Percentiles rank a stretch among this genome's conserved stretches.
phyloP scores from a whole-genome alignment of 2,113 vertebrate species.

The Lathamus discolor region DNA sequence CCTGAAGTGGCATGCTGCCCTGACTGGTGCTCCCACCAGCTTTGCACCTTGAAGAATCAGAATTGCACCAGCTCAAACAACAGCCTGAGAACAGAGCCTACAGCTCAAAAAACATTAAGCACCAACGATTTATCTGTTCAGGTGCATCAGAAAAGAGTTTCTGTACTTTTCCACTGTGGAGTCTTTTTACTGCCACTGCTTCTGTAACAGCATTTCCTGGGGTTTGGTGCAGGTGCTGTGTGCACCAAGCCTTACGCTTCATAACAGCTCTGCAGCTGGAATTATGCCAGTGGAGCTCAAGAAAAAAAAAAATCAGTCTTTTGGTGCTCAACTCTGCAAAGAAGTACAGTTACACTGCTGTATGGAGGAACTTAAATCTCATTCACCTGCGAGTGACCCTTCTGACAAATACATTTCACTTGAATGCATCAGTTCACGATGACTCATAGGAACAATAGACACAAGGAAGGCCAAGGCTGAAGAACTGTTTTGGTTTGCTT shows the following conservation, averaged over 20 bases:
- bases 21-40: not conserved
- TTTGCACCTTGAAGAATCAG: not conserved
- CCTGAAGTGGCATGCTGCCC: rapidly evolving
- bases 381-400: not conserved
- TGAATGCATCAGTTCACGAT: not conserved
- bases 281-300: not conserved
- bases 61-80: not conserved
- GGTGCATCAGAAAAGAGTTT: not conserved
- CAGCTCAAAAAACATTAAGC: not conserved
- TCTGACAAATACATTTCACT: not conserved
- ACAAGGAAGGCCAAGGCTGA: not conserved
- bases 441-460: not conserved
- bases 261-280: not conserved
- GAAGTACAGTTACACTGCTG: not conserved
- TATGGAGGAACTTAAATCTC: not conserved
- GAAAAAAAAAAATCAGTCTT: not conserved
- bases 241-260: not conserved
- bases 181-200: not conserved
- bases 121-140: not conserved
- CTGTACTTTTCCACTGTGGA: not conserved
- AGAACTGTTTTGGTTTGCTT: not conserved
- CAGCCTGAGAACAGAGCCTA: not conserved
- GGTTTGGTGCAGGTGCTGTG: not conserved
- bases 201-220: not conserved
- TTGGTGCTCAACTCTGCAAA: not conserved